A percentile compares a stretch with the other conserved stretches of the same genome.
Conservation (phyloP, 2,113 vertebrate species). For the Phyllostomus hastatus region DNA sequence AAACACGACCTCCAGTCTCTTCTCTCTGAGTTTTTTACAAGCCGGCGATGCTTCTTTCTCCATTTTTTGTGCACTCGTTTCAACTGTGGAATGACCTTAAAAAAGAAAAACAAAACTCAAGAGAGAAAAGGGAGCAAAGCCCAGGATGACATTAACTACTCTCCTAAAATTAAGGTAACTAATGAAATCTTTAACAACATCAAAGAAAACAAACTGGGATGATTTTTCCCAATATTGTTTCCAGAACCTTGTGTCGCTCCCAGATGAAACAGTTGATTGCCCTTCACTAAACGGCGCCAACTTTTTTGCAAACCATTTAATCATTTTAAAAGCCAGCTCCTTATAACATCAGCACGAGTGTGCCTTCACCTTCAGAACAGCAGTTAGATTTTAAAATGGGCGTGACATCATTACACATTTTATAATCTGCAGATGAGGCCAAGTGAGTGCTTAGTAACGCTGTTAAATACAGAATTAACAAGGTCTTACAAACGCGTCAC, state of each 20-base stretch:
- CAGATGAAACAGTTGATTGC: conserved; percentile 12
- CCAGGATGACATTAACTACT: conserved; percentile 25
- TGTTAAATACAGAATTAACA: conserved; percentile 34
- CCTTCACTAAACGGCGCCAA: conserved; percentile 2
- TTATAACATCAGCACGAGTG: neutral
- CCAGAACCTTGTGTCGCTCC: neutral
- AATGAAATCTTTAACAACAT: conserved; percentile 26
- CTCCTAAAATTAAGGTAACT: conserved; percentile 53
- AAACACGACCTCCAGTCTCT: conserved; percentile 53
- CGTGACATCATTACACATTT: neutral
- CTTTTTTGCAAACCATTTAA: conserved; percentile 33
- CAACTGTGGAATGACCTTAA: conserved; percentile 57
- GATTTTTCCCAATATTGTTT: conserved; percentile 25
- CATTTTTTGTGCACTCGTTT: conserved; percentile 1
- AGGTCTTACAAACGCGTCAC: neutral
- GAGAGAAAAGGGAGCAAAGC: conserved; percentile 12
- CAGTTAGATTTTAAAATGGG: conserved; percentile 33
- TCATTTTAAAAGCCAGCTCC: conserved; percentile 24
- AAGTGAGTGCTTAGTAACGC: conserved; percentile 40
- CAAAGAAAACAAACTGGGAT: conserved; percentile 22
- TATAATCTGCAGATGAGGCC: neutral
- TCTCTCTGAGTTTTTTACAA: neutral
- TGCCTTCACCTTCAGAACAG: conserved; percentile 10
- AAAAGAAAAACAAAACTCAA: conserved; percentile 50
- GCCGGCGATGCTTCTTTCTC: neutral